phyloP scores from a whole-genome alignment of 2,113 vertebrate genomes.

The Tupaia chinensis region DNA sequence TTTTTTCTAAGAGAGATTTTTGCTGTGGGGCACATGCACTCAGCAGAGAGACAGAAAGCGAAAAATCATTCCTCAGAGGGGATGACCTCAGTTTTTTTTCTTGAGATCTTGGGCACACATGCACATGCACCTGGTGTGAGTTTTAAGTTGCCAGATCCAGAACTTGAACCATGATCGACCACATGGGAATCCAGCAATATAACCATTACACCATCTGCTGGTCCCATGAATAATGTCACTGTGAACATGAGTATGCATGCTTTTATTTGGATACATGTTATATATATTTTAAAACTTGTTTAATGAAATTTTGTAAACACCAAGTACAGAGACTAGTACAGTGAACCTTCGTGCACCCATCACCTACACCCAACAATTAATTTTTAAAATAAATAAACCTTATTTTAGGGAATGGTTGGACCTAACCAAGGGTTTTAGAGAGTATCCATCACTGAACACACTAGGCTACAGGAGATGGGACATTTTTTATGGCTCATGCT shows the following conservation, averaged over 20 bases:
- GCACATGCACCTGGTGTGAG: too few relatives aligned
- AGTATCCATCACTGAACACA: neutral
- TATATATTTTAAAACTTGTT: neutral
- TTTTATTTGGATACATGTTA: neutral
- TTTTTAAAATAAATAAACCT: constrained; percentile 23
- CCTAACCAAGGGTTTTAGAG: constrained; percentile 42
- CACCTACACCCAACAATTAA: neutral
- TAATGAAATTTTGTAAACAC: constrained; percentile 48
- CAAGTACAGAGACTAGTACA: neutral
- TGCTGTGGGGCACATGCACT: too few relatives aligned
- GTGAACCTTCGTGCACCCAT: neutral
- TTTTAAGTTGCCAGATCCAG: too few relatives aligned
- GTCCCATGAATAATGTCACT: neutral
- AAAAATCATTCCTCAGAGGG: too few relatives aligned
- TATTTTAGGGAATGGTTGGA: constrained; percentile 44
- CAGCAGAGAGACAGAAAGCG: too few relatives aligned
- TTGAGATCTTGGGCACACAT: too few relatives aligned
- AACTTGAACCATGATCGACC: too few relatives aligned
- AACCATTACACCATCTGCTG: too few relatives aligned
- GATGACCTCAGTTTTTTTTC: too few relatives aligned
- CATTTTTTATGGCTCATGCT: neutral
- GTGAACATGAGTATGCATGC: neutral
- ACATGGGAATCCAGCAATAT: too few relatives aligned
- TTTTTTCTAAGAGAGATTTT: too few relatives aligned
- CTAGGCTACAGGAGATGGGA: neutral